Base-by-base conservation (phyloP, 2,888 invertebrate species). In the Antitype chi region DNA sequence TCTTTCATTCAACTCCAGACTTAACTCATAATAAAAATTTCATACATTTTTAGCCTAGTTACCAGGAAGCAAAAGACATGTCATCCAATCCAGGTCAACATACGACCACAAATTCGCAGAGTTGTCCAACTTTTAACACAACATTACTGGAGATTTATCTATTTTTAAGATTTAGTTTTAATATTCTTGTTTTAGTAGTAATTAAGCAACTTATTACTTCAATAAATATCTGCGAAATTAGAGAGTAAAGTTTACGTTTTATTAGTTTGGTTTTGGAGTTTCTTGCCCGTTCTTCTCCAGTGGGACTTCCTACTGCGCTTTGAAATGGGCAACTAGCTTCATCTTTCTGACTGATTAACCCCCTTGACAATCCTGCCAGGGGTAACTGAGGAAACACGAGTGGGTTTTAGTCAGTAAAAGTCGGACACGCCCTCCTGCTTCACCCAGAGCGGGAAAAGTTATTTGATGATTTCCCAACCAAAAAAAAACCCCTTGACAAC, bases 1-100 rank as follows among this genome's bases (percentile, higher is more conserved):
- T 79, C 38, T 47, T 76, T 47, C 55, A 77, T 64, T 80, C 55
- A 80, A 57, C 49, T 57, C 52, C 15, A 80, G 57, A 32, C 55
- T 11, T 66, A 66, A 57, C 47, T 69, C 32, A 28, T 57, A 76
- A 55, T 63, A 81, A 78, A 68, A 63, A 82, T 85, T 70, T 67
- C 32, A 23, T 59, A 68, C 78, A 79, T 85, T 85, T 82, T 85
- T 85, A 81, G 80, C 47, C 57, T 52, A 38, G 78, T 75, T 79
- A 81, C 78, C 70, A 85, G 82, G 83, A 88, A 89, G 74, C 52
- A 32, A 25, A 32, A 68, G 78, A 79, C 80, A 67, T 85, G 78
- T 60, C 77, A 59, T 23, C 74, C 64, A 57, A 88, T 85, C 83
- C 80, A 83, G 90, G 89, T 87, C 89, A 86, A 66, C 80, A 49